Evolutionary conservation across 2,888 invertebrate species (phyloP), one percentile per base, ranked within the genome.

Genomic region (Desoria tigrina): DNA sequence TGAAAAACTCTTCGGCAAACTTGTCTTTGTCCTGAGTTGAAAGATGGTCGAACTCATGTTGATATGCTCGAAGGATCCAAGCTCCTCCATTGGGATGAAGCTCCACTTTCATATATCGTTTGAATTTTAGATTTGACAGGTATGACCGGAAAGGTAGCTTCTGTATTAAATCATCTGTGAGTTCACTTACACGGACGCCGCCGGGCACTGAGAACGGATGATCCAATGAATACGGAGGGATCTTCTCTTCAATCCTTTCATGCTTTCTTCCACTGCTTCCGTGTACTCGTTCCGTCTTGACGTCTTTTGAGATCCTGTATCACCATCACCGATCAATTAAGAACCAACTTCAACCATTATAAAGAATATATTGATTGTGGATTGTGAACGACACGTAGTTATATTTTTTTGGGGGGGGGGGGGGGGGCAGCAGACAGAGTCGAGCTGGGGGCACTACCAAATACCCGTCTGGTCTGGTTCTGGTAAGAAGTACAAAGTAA

Each of bases 61-160:
- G 93, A 80, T 94, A 91, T 78, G 94, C 85, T 81, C 94, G 93
- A 28, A 98, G 85, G 18, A 94, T 89, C 32, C 89, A 87, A 0
- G 95, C 97, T 32, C 95, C 96, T 16, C 98, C 98, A 82, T 98
- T 98, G 0, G 94, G 89, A 80, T 96, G 92, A 0, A 89, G 88
- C 81, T 98, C 96, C 68, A 95, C 86, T 68, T 91, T 89, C 82
- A 95, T 91, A 77, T 88, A 87, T 75, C 87, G 85, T 72, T 81
- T 84, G 78, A 86, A 88, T 77, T 86, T 88, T n/a, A 87, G 79
- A 73, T 82, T 80, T 66, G 83, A 82, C n/a, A 77, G 78, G 6
- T 72, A 60, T 39, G 63, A 54, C 50, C 65, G 67, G 28, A 75
- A 68, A 2, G 68, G 68, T 2, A 62, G 57, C 39, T 68, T 64